A percentile compares a stretch with the other conserved stretches of the same genome.
Conservation (phyloP, 2,888 invertebrate species). For the Spodoptera exigua region DNA sequence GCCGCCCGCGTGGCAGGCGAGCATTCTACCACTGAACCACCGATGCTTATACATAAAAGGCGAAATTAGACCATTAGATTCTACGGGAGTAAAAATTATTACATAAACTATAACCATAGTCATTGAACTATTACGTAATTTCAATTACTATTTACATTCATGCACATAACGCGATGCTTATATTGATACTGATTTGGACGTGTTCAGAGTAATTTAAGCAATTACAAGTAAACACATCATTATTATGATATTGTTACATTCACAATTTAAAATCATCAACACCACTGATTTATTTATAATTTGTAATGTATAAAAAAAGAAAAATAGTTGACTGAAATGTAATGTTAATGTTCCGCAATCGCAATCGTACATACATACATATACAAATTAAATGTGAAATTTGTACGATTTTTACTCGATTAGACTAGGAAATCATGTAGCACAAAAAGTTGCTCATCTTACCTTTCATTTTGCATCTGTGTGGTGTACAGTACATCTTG, state of each 20-base stretch:
- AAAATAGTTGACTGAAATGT: too few relatives aligned
- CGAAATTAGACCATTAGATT: slow-evolving; percentile 39
- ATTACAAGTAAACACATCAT: too few relatives aligned
- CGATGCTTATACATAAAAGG: slow-evolving; percentile 71
- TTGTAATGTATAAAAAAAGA: too few relatives aligned
- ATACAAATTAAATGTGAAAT: too few relatives aligned
- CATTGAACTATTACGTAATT: slow-evolving; percentile 14
- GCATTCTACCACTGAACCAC: slow-evolving; percentile 90
- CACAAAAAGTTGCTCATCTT: slow-evolving; percentile 12
- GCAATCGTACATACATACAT: too few relatives aligned
- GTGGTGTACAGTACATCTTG: slow-evolving; percentile 85
- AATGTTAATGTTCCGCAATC: too few relatives aligned
- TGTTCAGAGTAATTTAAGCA: too few relatives aligned
- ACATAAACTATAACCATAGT: not conserved
- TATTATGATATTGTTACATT: too few relatives aligned
- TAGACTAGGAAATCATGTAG: too few relatives aligned
- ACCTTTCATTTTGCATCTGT: slow-evolving; percentile 86
- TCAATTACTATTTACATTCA: not conserved
- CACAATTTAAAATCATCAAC: too few relatives aligned
- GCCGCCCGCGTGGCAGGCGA: slow-evolving; percentile 90
- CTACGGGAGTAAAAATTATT: not conserved
- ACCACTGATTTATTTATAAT: too few relatives aligned
- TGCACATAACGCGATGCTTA: not conserved
- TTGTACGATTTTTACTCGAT: too few relatives aligned
- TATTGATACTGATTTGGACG: not conserved